Evolutionary conservation across 23 tunicate species (phyloP), one percentile per base, ranked within the genome.

Genomic region (Trididemnum nubilum): DNA sequence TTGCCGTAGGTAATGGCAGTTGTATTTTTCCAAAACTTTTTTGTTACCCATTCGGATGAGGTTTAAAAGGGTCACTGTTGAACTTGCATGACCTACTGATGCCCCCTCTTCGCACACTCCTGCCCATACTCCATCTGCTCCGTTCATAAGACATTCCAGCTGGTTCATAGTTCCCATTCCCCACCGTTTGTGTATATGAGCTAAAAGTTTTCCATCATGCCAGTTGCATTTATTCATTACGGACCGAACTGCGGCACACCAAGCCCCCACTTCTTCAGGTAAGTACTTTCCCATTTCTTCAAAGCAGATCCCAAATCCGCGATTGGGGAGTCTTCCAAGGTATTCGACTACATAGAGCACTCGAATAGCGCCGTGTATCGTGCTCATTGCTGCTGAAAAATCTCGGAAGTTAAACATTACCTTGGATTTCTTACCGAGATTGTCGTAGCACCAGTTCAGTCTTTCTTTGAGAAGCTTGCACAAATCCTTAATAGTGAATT

Each of bases 61-160:
- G 30, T 77, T 77, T 69, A 77, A 51, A n/a, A 77, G 30, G 2
- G 82, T 77, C 2, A 77, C 4, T n/a, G 82, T 77, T 2, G 82
- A 77, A 29, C 82, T 77, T 9, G 82, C 82, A 54, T 77, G 82
- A 33, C 82, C 82, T 51, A 77, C 35, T 5, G 82, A 52, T 2
- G 82, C 82, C 24, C 82, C 82, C 33, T 77, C 82, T 33, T 77
- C 82, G 31, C 82, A 77, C 15, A 77, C 36, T 5, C 82, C 82
- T 23, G 82, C 69, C 82, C 82, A 77, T 7, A 77, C 69, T 2
- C 82, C 82, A 54, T 77, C 82, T 4, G 82, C 82, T 77, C 82
- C 82, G 54, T 77, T 77, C 82, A 77, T 77, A 2, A 77, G 82
- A 31, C 82, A 77, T 77, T 77, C 82, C 37, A 77, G 25, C 35